Evolutionary conservation across 2,888 invertebrate species (phyloP).

Genomic region (Drosophila neotestacea): DNA sequence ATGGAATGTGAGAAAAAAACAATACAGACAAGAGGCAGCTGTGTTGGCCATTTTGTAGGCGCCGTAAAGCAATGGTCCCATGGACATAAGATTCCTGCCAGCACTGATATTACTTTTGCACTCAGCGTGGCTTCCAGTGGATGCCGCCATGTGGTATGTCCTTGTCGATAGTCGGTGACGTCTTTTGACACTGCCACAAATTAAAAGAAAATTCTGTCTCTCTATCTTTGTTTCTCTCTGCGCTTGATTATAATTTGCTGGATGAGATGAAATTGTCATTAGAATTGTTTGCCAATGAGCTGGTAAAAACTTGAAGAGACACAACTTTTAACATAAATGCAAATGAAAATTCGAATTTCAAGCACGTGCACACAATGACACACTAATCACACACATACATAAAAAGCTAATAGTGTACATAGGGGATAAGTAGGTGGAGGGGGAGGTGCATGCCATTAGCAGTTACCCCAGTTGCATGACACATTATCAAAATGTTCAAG

Average conservation of each 20-base stretch:
- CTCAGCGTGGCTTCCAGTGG: conserved; percentile 34
- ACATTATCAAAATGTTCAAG: conserved; percentile 66
- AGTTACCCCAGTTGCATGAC: conserved; percentile 54
- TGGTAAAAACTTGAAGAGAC: conserved; percentile 44
- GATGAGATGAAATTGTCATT: conserved; percentile 53
- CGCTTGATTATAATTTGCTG: conserved; percentile 22
- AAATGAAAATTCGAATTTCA: conserved; percentile 61
- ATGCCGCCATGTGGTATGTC: conserved; percentile 27
- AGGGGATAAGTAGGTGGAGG: neutral
- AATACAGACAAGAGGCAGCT: conserved; percentile 41
- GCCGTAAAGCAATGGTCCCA: conserved; percentile 2
- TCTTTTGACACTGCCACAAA: conserved; percentile 30
- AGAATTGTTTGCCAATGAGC: conserved; percentile 67
- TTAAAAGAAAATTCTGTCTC: conserved; percentile 4
- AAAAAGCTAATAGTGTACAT: neutral
- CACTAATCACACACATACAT: conserved; percentile 63
- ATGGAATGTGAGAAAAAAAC: conserved; percentile 29
- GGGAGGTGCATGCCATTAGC: conserved; percentile 56
- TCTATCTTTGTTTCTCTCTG: neutral
- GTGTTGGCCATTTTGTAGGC: conserved; percentile 58
- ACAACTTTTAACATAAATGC: conserved; percentile 20
- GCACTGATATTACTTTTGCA: conserved; percentile 38
- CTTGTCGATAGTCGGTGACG: conserved; percentile 35
- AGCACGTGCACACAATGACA: conserved; percentile 73
- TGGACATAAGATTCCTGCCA: conserved; percentile 17